A percentile compares a stretch with the other conserved stretches of the same genome.
These are phyloP conservation scores for Rhagonycha lutea DNA, from an alignment of 2,888 invertebrate species.

Conservation along the genomic window DNA sequence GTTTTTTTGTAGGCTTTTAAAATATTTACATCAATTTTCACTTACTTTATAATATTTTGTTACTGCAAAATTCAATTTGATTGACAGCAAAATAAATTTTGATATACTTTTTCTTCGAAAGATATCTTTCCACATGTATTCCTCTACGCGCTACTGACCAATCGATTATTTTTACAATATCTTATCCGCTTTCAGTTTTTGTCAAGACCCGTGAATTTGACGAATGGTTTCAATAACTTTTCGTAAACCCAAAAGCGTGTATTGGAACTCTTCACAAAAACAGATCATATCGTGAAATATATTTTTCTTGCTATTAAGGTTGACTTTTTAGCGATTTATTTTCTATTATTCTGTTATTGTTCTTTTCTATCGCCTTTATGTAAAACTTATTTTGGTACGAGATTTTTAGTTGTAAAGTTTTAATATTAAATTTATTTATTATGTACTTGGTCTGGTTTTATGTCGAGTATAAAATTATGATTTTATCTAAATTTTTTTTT, in stretches of 20 bases:
- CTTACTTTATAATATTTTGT: background rate
- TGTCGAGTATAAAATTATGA: background rate
- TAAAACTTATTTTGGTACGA: background rate
- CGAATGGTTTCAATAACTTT: constrained; percentile 51
- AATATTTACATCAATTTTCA: background rate
- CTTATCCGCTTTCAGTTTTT: constrained; percentile 41
- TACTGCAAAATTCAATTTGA: background rate
- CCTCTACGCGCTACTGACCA: constrained; percentile 31
- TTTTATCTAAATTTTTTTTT: constrained; percentile 20
- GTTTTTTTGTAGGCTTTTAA: background rate
- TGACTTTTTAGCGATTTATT: constrained; percentile 44
- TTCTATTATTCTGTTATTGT: constrained; percentile 41
- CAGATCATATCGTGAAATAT: constrained; percentile 44
- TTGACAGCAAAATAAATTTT: background rate
- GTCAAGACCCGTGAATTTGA: constrained; percentile 44
- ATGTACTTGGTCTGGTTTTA: background rate
- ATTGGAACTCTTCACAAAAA: constrained; percentile 45
- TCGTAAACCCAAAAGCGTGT: constrained; percentile 42
- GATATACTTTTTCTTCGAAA: background rate
- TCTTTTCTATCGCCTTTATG: constrained; percentile 22
- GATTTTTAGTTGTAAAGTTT: background rate
- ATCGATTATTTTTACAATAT: constrained; percentile 43
- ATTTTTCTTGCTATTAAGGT: constrained; percentile 46
- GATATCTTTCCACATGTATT: background rate
- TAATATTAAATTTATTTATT: background rate